phyloP scores from a whole-genome alignment of 2,888 invertebrate species.

The Leptarthrus brevirostris region DNA sequence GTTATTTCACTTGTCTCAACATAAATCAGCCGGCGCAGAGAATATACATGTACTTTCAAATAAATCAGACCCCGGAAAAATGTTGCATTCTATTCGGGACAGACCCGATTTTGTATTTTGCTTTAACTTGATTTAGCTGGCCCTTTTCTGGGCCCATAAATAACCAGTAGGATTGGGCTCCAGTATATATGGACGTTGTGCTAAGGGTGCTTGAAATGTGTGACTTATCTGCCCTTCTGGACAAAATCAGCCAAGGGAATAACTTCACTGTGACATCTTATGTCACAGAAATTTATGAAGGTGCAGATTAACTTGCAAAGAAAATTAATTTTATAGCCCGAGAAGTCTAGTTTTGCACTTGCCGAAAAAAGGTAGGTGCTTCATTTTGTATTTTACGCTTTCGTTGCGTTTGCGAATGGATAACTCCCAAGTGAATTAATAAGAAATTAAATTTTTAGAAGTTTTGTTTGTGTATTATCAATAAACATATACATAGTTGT shows the following conservation, averaged over 20 bases:
- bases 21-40: conserved; percentile 28
- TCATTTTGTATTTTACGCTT: no score
- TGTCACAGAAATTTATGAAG: conserved; percentile 41
- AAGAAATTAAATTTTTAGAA: no score
- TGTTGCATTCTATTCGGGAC: conserved; percentile 17
- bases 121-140: conserved; percentile 26
- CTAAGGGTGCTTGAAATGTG: conserved; percentile 39
- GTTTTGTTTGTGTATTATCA: no score
- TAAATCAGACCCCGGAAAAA: conserved; percentile 1
- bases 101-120: conserved; percentile 30
- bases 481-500: no score
- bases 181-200: conserved; percentile 1
- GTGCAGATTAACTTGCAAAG: conserved; percentile 30
- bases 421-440: no score
- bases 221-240: conserved; percentile 38
- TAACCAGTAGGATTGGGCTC: conserved; percentile 13
- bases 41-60: background rate
- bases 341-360: no score
- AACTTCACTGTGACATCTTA: conserved; percentile 37
- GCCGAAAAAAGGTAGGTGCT: no score
- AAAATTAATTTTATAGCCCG: conserved; percentile 24
- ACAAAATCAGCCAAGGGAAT: conserved; percentile 33
- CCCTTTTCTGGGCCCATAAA: conserved; percentile 41
- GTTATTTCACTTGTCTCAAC: conserved; percentile 33
- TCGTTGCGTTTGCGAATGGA: no score